Conservation (phyloP, 2,888 invertebrate species). For the Folsomia candida region DNA sequence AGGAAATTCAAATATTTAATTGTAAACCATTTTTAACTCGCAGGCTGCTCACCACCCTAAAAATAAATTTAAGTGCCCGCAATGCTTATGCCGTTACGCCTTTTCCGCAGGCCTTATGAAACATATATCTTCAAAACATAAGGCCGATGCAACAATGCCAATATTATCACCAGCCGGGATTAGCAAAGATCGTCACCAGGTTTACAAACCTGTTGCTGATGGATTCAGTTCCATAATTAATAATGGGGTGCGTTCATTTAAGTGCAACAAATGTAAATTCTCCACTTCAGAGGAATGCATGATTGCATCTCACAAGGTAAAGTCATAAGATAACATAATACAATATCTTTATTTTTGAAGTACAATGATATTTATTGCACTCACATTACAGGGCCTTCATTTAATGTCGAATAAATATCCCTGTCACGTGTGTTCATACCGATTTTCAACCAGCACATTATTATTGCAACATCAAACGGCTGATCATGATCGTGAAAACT, state of each 20-base stretch:
- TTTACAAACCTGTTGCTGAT: no score
- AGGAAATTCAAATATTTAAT: not conserved
- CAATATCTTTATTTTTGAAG: not conserved
- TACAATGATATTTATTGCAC: not conserved
- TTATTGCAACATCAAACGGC: not conserved
- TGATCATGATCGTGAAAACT: not conserved
- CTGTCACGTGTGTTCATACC: not conserved
- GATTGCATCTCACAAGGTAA: not conserved
- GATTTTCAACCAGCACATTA: not conserved
- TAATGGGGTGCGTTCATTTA: not conserved
- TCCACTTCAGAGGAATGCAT: not conserved
- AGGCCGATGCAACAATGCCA: not conserved
- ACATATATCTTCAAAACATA: not conserved
- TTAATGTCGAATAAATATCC: not conserved
- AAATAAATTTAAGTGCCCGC: not conserved
- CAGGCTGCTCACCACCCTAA: conserved; percentile 9
- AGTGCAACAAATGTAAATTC: not conserved
- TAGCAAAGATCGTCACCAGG: no score
- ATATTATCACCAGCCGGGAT: not conserved
- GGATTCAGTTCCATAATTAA: no score
- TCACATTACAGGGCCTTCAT: not conserved
- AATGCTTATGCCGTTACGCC: conserved; percentile 4
- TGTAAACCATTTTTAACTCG: not conserved
- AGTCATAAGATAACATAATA: no score
- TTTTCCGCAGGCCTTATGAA: not conserved